These are phyloP conservation scores for Brachyhypopomus gauderio DNA, from an alignment of 2,113 vertebrate genomes.

Conservation along the genomic window DNA sequence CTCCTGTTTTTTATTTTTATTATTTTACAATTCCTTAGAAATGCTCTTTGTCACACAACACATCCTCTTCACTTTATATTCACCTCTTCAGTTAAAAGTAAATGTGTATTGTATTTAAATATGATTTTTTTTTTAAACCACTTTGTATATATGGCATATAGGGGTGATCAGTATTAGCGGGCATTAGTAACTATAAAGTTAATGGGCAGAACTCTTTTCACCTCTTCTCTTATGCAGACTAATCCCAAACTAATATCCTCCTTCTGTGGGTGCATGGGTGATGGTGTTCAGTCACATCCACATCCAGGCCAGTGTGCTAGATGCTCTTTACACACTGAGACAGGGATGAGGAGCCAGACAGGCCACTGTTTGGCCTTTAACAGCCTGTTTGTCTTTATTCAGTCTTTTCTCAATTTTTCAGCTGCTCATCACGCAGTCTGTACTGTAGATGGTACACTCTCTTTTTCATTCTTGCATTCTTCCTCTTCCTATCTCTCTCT, in stretches of 20 bases:
- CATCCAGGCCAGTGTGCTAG: constrained; percentile 1
- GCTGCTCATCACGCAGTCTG: not conserved
- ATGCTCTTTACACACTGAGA: constrained; percentile 8
- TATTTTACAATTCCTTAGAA: not conserved
- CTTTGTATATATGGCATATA: no score
- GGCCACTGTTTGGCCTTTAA: no score
- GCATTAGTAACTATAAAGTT: no score
- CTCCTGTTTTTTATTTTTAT: not conserved
- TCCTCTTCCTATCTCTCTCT: not conserved
- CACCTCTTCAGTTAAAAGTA: not conserved
- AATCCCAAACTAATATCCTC: no score
- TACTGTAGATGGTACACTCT: not conserved
- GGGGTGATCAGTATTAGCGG: no score
- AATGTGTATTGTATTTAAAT: not conserved
- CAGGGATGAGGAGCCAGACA: not conserved
- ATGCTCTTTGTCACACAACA: not conserved
- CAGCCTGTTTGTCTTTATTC: no score
- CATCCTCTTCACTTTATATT: not conserved
- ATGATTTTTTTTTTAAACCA: no score
- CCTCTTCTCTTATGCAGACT: no score
- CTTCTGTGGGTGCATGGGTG: no score
- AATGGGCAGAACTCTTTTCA: no score
- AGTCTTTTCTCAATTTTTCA: not conserved
- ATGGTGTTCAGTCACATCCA: no score
- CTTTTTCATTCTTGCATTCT: not conserved